phyloP scores from a whole-genome alignment of 2,113 vertebrate genomes.

The Patagioenas fasciata region DNA sequence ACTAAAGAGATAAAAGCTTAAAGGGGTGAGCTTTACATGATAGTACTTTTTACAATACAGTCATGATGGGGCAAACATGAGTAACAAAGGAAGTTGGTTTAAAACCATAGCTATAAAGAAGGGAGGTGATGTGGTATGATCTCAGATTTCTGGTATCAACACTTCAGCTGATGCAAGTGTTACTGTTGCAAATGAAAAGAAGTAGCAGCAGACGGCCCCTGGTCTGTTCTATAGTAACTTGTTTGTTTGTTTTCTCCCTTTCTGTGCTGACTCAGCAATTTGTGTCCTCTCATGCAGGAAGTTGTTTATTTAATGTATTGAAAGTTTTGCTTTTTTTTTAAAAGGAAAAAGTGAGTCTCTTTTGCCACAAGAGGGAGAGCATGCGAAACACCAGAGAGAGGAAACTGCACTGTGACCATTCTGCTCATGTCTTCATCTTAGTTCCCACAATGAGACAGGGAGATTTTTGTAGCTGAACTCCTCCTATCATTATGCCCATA shows the following conservation, averaged over 20 bases:
- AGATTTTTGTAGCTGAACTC: neutral
- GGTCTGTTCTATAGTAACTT: neutral
- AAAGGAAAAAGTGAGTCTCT: neutral
- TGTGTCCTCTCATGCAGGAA: neutral
- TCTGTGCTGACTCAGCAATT: neutral
- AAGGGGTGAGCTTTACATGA: neutral
- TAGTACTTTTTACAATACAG: neutral
- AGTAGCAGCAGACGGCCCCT: neutral
- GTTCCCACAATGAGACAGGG: neutral
- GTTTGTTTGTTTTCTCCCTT: neutral
- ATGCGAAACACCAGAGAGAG: neutral
- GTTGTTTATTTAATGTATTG: neutral
- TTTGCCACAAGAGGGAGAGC: conserved; percentile 54
- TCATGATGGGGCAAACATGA: neutral
- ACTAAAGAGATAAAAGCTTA: neutral
- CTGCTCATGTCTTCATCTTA: neutral
- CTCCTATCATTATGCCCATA: neutral
- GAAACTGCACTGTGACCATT: neutral
- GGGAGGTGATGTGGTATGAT: neutral
- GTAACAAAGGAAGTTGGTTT: neutral
- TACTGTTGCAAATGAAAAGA: neutral
- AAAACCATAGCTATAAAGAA: neutral
- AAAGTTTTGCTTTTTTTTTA: neutral
- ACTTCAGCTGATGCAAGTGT: neutral
- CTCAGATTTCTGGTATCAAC: neutral